Base-by-base conservation (phyloP, 2,113 vertebrate genomes). In the Grantiella picta region DNA sequence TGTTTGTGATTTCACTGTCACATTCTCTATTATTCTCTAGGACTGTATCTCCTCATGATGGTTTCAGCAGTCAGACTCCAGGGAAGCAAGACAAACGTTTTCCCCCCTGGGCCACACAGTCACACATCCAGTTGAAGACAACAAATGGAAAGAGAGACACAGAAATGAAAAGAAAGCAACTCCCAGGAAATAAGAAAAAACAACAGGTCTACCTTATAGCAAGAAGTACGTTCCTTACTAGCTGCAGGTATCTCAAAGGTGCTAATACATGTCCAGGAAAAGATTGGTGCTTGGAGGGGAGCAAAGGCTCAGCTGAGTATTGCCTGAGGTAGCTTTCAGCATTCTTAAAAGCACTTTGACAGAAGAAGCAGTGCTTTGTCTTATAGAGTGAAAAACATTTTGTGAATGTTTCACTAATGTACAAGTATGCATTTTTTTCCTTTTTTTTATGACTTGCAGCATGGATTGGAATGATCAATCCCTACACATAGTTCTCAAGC, bases 381-480 rank as follows among this genome's bases (percentile, higher is more conserved):
- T 69, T 36, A 68, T 3, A 64, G 4, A 36, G n/a, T 29, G 19
- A 89, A 82, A 93, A 79, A 28, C 11, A 89, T 27, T 24, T 20
- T 15, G n/a, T 49, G n/a, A 90, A 44, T 69, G 38, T 38, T 38
- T 38, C 38, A 38, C 38, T 38, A 68, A 93, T 15, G 40, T 70
- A 61, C 14, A 60, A 36, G 12, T 36, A 61, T 4, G 7, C 4
- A 6, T 1, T 2, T 40, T 50, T 24, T 8, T 1, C 8, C 8
- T 4, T 11, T 90, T 69, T 36, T 49, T 56, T 21, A 38, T 38
- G 52, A 53, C 23, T 75, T 72, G 75, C 22, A 44, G 20, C 21
- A 76, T 25, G 29, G 18, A 86, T 35, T 4, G 2, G 59, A 93
- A 83, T 47, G 25, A 89, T 19, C 35, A 72, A 7, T 13, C 47